Evolutionary conservation across 2,113 vertebrate genomes (phyloP), one percentile per base, ranked within the genome.

Genomic region (Vulpes lagopus): DNA sequence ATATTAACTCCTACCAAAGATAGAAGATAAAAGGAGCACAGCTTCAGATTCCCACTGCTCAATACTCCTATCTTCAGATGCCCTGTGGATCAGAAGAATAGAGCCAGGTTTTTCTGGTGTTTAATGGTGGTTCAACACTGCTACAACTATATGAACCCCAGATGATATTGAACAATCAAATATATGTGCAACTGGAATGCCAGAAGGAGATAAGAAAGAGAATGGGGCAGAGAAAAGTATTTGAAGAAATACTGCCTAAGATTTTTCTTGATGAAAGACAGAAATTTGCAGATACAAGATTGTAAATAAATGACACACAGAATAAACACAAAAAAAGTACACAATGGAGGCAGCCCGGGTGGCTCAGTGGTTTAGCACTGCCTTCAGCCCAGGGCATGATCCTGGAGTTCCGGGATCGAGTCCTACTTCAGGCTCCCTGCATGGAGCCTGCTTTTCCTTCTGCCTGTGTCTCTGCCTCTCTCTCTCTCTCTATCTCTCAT

Each of bases 221-320:
- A 95, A 71, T 81, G 25, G n/a, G 32, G 32, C 32, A 93, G 85
- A 65, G 95, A 87, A 80, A 81, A 49, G 17, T 82, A 85, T 55
- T 87, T 53, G 71, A 92, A 94, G 59, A 94, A 95, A 91, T 86
- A 83, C 67, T 80, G 14, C 38, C 32, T 65, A 59, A 62, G 32
- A 79, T 73, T 94, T 95, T 38, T 53, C 43, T 55, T 92, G 57
- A 83, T 79, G n/a, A 89, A 95, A 92, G 74, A 79, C 4, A 89
- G 20, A 87, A 93, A 95, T 83, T 30, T 94, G 51, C 7, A 89
- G 51, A 94, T 49, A n/a, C 5, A 91, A 84, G 74, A 94, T 43
- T 30, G 12, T 67, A 86, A 90, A 94, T 74, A 27, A 91, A 91
- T 11, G 19, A 5, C 19, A 80, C 55, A 71, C 60, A 83, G 62